Evolutionary conservation across 2,113 vertebrate genomes (phyloP).

Genomic region (Eupsittula cactorum): DNA sequence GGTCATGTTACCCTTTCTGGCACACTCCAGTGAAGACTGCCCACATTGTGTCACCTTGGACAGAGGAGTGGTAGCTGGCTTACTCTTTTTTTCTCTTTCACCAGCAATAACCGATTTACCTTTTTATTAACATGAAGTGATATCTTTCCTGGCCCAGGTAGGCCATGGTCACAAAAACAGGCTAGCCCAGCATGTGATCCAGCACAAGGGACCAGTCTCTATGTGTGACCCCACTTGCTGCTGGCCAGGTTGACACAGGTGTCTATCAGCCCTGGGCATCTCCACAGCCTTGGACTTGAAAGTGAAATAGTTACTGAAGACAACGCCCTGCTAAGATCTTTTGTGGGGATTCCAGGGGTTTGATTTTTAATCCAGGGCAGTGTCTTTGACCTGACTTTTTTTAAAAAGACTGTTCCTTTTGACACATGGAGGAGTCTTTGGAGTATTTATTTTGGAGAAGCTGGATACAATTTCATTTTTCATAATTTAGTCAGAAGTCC

Average conservation of each 20-base stretch:
- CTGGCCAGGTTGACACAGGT: background rate
- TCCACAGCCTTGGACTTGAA: background rate
- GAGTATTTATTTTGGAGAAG: background rate
- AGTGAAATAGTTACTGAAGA: background rate
- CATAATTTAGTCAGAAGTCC: background rate
- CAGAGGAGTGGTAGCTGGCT: background rate
- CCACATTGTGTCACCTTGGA: background rate
- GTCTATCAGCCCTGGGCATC: background rate
- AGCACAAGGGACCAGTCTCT: background rate
- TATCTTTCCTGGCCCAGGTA: background rate
- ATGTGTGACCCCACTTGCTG: accelerated
- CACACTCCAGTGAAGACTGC: background rate
- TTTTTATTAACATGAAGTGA: background rate
- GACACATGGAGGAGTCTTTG: background rate
- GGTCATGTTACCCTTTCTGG: background rate
- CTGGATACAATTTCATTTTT: background rate
- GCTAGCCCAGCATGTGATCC: background rate
- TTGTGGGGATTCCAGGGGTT: background rate
- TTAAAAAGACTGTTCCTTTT: background rate
- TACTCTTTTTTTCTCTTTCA: background rate
- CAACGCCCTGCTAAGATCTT: background rate
- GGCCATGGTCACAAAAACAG: background rate
- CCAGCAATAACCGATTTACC: background rate
- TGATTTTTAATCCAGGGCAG: background rate
- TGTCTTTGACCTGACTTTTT: background rate